phyloP scores from a whole-genome alignment of 2,113 vertebrate species.

The Numida meleagris region DNA sequence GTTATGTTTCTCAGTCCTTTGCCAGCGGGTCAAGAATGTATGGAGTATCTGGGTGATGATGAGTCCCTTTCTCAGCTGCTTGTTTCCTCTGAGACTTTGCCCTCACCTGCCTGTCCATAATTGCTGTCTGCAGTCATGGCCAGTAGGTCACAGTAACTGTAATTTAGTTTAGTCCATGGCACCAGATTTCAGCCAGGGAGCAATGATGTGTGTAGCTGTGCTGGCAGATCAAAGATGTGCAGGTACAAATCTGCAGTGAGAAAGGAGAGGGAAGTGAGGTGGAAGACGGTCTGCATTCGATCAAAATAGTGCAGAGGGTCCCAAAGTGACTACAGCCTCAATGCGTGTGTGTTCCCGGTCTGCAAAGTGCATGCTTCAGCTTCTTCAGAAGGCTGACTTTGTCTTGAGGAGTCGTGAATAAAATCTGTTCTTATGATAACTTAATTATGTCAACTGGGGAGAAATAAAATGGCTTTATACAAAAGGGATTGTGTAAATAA shows the following conservation, averaged over 20 bases:
- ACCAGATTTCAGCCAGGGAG: not conserved
- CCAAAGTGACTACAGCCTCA: not conserved
- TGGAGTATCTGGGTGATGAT: not conserved
- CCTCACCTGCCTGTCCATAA: not conserved
- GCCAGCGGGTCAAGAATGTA: not conserved
- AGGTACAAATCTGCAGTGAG: not conserved
- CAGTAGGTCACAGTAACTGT: not conserved
- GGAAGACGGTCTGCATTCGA: fast-evolving
- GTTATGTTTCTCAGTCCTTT: not conserved
- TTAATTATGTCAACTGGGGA: not conserved
- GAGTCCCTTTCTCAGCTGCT: not conserved
- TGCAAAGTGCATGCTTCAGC: not conserved
- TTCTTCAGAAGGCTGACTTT: not conserved
- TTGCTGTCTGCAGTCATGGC: not conserved
- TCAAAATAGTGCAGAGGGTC: not conserved
- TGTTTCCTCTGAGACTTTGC: not conserved
- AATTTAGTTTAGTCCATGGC: not conserved
- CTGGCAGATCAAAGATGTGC: not conserved
- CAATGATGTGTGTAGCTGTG: not conserved
- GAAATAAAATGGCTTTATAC: not conserved
- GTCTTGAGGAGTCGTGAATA: not conserved
- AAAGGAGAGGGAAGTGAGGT: not conserved
- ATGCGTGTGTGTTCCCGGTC: not conserved
- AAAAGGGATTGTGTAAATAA: not conserved
- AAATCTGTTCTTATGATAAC: not conserved